Evolutionary conservation across 23 tunicate species (phyloP).

Genomic region (Pegea sp.): DNA sequence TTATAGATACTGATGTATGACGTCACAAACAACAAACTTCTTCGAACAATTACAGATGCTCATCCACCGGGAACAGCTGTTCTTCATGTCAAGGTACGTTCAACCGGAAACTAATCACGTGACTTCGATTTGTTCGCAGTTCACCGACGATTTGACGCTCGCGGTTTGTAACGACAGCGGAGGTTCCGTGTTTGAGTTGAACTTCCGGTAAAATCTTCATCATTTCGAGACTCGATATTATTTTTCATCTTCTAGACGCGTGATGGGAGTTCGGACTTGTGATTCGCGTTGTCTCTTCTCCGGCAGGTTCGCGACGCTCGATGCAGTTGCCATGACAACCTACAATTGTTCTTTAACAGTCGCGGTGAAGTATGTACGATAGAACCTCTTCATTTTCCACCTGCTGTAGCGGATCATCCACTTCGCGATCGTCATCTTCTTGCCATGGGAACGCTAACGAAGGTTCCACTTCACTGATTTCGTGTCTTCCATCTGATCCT

Average conservation of each 20-base stretch:
- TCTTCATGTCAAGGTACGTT: conserved; percentile 58
- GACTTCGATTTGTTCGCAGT: conserved; percentile 12
- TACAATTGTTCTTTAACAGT: conserved; percentile 4
- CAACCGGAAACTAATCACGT: not conserved
- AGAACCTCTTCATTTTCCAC: conserved; percentile 42
- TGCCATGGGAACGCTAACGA: conserved; percentile 85
- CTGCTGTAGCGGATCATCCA: conserved; percentile 73
- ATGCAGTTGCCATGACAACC: not conserved
- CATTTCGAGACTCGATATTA: too few species aligned
- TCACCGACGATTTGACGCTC: conserved; percentile 81
- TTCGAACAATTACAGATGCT: conserved; percentile 76
- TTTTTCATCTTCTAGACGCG: conserved; percentile 43
- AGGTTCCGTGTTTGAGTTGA: conserved; percentile 80
- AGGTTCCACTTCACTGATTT: too few species aligned
- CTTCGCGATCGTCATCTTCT: conserved; percentile 67
- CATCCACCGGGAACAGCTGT: conserved; percentile 86
- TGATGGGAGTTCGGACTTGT: conserved; percentile 93
- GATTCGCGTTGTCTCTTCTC: conserved; percentile 89
- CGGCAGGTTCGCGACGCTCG: conserved; percentile 34
- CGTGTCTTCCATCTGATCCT: too few species aligned
- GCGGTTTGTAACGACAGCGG: conserved; percentile 96
- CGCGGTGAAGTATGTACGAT: conserved; percentile 87
- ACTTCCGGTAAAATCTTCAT: conserved; percentile 70
- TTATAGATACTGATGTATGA: conserved; percentile 81
- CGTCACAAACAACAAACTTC: conserved; percentile 40